phyloP scores from a whole-genome alignment of 1,140 invertebrate species.

The Scaptomyza hsui region DNA sequence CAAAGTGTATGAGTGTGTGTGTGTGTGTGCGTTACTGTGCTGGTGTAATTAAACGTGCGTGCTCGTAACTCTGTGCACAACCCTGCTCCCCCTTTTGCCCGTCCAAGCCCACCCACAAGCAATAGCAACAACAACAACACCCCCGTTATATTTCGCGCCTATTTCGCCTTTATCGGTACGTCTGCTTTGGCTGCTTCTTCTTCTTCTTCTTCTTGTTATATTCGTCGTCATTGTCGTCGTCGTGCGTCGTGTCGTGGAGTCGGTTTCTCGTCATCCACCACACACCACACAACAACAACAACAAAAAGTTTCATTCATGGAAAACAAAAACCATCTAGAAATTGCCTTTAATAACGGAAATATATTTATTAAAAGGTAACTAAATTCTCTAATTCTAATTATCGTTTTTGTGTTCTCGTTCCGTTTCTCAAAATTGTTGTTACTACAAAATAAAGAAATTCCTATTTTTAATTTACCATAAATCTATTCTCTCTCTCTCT shows the following conservation, averaged over 20 bases:
- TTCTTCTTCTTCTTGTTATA: conserved; percentile 5
- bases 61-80: conserved; percentile 5
- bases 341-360: conserved; percentile 84
- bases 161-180: conserved; percentile 5
- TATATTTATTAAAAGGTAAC: conserved; percentile 84
- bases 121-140: background rate
- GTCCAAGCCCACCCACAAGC: background rate
- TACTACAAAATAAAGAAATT: background rate
- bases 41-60: conserved; percentile 49
- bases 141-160: conserved; percentile 11
- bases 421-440: background rate
- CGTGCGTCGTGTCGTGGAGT: conserved; percentile 22
- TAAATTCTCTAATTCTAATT: conserved; percentile 27
- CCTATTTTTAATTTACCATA: conserved; percentile 4
- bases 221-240: conserved; percentile 7
- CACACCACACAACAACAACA: conserved; percentile 43
- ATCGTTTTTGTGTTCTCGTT: background rate
- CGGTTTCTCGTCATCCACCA: conserved; percentile 11
- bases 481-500: conserved; percentile 6
- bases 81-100: background rate
- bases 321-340: conserved; percentile 84
- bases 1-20: conserved; percentile 1
- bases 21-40: conserved; percentile 17
- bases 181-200: background rate
- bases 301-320: conserved; percentile 77